phyloP scores from a whole-genome alignment of 2,888 invertebrate species.

The Habrosyne pyritoides region DNA sequence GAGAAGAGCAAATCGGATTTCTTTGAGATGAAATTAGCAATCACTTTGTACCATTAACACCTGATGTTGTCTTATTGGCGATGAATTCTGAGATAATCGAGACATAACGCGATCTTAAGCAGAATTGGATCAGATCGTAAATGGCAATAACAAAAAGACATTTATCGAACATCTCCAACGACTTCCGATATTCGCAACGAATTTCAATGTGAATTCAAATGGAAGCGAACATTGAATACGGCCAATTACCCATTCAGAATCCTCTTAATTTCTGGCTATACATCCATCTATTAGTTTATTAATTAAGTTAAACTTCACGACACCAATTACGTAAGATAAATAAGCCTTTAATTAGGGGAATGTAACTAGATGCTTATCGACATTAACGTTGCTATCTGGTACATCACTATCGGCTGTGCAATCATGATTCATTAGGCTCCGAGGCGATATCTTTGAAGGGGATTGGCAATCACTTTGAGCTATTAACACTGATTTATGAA shows the following conservation, averaged over 20 bases:
- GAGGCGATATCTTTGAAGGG: constrained; percentile 52
- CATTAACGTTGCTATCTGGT: constrained; percentile 13
- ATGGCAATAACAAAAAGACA: background rate
- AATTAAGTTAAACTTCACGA: constrained; percentile 11
- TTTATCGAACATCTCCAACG: background rate
- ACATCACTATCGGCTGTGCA: constrained; percentile 38
- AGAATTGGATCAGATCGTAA: constrained; percentile 7
- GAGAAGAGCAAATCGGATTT: constrained; percentile 55
- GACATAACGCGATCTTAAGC: constrained; percentile 9
- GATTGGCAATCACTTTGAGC: constrained; percentile 62
- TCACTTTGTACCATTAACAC: constrained; percentile 67
- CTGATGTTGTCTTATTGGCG: constrained; percentile 30
- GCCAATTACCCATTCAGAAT: background rate
- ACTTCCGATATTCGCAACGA: background rate
- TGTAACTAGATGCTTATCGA: constrained; percentile 21
- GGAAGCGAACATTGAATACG: background rate
- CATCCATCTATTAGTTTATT: background rate
- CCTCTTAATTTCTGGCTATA: background rate
- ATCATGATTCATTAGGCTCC: constrained; percentile 58
- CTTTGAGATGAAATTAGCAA: constrained; percentile 72
- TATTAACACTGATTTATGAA: constrained; percentile 65
- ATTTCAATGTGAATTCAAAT: background rate
- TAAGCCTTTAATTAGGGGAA: constrained; percentile 16
- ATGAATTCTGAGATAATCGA: constrained; percentile 14
- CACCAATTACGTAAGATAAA: background rate